Percentiles rank a stretch among this genome's conserved stretches.
Evolutionary conservation across 2,888 invertebrate species (phyloP).

Genomic region (Cordilura impudica): DNA sequence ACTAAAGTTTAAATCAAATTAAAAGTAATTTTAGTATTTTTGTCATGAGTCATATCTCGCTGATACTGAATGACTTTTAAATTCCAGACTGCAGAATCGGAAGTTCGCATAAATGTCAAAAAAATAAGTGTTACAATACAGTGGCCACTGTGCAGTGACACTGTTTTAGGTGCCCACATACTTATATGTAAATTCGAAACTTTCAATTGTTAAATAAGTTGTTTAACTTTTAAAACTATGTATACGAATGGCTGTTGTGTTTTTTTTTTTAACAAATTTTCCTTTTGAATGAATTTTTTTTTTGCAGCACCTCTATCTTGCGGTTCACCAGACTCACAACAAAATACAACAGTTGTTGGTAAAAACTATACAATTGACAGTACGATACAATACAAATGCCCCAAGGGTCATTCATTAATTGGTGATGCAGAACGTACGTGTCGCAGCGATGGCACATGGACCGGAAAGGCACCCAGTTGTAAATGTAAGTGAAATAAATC

Average conservation of each 20-base stretch:
- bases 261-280: constrained; percentile 3
- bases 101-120: too few relatives aligned
- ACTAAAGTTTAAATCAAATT: too few relatives aligned
- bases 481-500: constrained; percentile 84
- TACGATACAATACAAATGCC: constrained; percentile 86
- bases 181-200: background rate
- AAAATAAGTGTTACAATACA: too few relatives aligned
- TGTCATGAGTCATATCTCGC: too few relatives aligned
- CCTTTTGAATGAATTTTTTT: constrained; percentile 20
- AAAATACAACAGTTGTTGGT: constrained; percentile 89
- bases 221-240: constrained; percentile 35
- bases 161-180: too few relatives aligned
- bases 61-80: too few relatives aligned
- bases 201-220: constrained; percentile 20
- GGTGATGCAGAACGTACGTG: constrained; percentile 86
- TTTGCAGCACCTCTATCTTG: constrained; percentile 88
- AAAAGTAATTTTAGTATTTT: too few relatives aligned
- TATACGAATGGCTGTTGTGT: too few relatives aligned
- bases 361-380: constrained; percentile 84
- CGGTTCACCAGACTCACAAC: constrained; percentile 90
- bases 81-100: too few relatives aligned
- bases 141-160: too few relatives aligned
- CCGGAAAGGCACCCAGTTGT: constrained; percentile 88
- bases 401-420: constrained; percentile 88
- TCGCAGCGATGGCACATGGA: constrained; percentile 89